phyloP scores from a whole-genome alignment of 2,113 vertebrate species.

The Ivindomyrus marchei region DNA sequence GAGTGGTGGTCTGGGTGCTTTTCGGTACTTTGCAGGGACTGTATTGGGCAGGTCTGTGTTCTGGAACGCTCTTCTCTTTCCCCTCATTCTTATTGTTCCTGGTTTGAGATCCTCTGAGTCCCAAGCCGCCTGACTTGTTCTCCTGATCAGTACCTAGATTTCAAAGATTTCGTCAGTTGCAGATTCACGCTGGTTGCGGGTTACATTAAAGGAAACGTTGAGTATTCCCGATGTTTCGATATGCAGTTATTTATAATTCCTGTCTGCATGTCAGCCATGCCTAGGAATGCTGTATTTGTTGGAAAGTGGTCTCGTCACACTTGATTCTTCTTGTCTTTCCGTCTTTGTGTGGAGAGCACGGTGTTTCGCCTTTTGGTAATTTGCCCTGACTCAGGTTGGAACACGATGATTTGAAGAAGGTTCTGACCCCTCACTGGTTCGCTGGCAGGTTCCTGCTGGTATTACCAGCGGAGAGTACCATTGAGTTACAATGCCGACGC shows the following conservation, averaged over 20 bases:
- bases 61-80: background rate
- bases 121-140: background rate
- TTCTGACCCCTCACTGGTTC: background rate
- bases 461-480: constrained; percentile 23
- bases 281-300: constrained; percentile 1
- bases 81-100: background rate
- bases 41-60: background rate
- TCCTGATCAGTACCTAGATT: background rate
- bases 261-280: background rate
- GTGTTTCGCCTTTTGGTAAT: background rate
- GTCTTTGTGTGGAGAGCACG: background rate
- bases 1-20: background rate
- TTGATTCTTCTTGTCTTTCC: background rate
- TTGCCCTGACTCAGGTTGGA: background rate
- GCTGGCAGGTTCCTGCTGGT: constrained; percentile 14
- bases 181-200: background rate
- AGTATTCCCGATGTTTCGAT: background rate
- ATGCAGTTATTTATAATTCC: background rate
- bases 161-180: background rate
- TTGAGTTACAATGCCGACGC: background rate
- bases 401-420: background rate
- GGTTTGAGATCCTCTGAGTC: background rate
- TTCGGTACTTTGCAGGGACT: background rate
- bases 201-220: background rate
- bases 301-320: background rate